phyloP scores from a whole-genome alignment of 1,140 invertebrate genomes.

The Habropoda laboriosa region DNA sequence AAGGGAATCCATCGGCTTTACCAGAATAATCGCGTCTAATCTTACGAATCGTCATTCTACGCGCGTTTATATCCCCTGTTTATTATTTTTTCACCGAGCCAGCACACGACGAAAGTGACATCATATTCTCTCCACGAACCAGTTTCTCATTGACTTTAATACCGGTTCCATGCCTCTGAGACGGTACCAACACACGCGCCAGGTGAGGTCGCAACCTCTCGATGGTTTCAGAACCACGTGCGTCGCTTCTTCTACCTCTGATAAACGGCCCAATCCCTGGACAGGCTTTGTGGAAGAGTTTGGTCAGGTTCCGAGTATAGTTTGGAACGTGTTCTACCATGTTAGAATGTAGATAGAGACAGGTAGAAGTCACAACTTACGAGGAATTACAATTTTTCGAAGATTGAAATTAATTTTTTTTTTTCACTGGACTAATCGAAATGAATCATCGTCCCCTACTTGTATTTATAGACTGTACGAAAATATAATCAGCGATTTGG shows the following conservation, averaged over 20 bases:
- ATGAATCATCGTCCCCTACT: too few relatives aligned
- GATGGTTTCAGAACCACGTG: background rate
- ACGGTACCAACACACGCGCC: background rate
- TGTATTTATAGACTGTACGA: too few relatives aligned
- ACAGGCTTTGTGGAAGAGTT: too few relatives aligned
- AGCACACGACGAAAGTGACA: slow-evolving; percentile 49
- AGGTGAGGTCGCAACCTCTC: slow-evolving; percentile 32
- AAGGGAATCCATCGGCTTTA: background rate
- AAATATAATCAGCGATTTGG: too few relatives aligned
- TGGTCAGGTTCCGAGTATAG: too few relatives aligned
- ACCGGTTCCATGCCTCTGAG: slow-evolving; percentile 33
- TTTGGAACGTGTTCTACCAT: too few relatives aligned
- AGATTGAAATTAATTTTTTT: too few relatives aligned
- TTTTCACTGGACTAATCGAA: too few relatives aligned
- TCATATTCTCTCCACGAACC: slow-evolving; percentile 58
- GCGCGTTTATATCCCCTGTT: slow-evolving; percentile 8
- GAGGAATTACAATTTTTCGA: too few relatives aligned
- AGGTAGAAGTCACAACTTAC: too few relatives aligned
- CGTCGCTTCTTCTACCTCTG: background rate
- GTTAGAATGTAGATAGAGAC: too few relatives aligned
- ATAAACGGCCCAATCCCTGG: too few relatives aligned
- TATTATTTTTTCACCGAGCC: slow-evolving; percentile 31
- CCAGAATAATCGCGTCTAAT: slow-evolving; percentile 26
- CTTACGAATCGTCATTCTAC: slow-evolving; percentile 20
- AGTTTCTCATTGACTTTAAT: slow-evolving; percentile 58